A percentile compares a stretch with the other conserved stretches of the same genome.
These are phyloP conservation scores for Kradibia gibbosae DNA, from an alignment of 1,140 invertebrate genomes.

Conservation along the genomic window DNA sequence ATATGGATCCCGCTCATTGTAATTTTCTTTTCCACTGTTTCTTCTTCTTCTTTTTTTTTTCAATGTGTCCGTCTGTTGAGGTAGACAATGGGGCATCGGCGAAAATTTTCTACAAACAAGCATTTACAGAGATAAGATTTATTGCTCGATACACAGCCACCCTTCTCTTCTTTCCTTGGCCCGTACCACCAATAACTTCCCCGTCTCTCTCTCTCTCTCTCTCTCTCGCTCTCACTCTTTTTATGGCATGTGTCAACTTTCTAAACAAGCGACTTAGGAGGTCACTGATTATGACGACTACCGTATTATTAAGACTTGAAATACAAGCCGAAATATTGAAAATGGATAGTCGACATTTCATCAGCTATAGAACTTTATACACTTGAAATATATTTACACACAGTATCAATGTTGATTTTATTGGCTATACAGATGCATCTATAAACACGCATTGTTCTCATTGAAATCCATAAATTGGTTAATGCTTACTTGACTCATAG, in stretches of 20 bases:
- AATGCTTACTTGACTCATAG: no score
- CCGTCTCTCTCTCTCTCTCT: neutral
- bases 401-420: no score
- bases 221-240: neutral
- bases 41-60: neutral
- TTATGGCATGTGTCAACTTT: constrained; percentile 6
- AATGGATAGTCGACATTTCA: neutral
- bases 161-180: neutral
- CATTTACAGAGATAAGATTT: constrained; percentile 47
- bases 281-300: constrained; percentile 17
- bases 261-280: constrained; percentile 19
- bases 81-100: constrained; percentile 42
- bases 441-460: no score
- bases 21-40: constrained; percentile 17
- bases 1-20: constrained; percentile 29
- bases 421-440: no score
- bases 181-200: neutral
- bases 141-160: constrained; percentile 22
- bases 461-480: no score
- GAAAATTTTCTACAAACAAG: constrained; percentile 59
- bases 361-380: no score
- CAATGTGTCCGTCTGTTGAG: neutral
- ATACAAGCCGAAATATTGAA: neutral
- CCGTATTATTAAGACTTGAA: constrained; percentile 24
- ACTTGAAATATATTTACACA: no score